Base-by-base conservation (phyloP, 2,797 vertebrate genomes). In the Neoniphon sammara region DNA sequence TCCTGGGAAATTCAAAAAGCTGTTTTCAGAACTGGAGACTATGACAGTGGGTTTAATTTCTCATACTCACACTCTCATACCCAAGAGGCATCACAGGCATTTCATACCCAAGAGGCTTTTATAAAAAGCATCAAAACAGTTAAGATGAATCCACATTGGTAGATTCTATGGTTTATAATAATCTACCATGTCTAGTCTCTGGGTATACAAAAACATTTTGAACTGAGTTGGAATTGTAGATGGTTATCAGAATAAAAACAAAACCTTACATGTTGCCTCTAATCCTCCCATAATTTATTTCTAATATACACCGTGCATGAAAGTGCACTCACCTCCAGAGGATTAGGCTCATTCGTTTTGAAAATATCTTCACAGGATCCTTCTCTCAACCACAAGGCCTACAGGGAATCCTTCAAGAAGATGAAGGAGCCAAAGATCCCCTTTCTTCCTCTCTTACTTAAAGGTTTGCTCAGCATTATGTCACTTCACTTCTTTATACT, bases 361-460 rank as follows among this genome's bases (percentile, higher is more conserved):
- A 87, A 91, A 88, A 91, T 92, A 84, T 89, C 91, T 93, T 87
- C 86, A 71, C 93, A 99, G 97, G 97, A 99, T 89, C 97, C 98
- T 42, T 98, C 97, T 10, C 92, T 98, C 89, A 99, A 99, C 91
- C 98, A 99, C 93, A 99, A 98, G 93, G 95, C 96, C 92, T 99
- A 99, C 92, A 96, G 98, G 91, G 97, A 98, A 77, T 93, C 95
- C 62, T 99, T 99, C 93, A 99, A 95, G 92, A 98, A 98, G 94
- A 99, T 98, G 97, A 98, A 99, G 87, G 94, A 96, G 34, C 97
- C 98, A 4, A 99, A 98, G 94, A 98, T 99, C 70, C 98, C 98
- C 23, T 99, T 99, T 90, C 96, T 99, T 94, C 98, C 97, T 67
- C 93, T 99, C 88, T 91, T 99, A 52, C 93, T 99, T 69, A 99